Percentiles rank a stretch among this genome's conserved stretches.
Conservation (phyloP, 2,888 invertebrate genomes). For the Sylvicola cinctus region DNA sequence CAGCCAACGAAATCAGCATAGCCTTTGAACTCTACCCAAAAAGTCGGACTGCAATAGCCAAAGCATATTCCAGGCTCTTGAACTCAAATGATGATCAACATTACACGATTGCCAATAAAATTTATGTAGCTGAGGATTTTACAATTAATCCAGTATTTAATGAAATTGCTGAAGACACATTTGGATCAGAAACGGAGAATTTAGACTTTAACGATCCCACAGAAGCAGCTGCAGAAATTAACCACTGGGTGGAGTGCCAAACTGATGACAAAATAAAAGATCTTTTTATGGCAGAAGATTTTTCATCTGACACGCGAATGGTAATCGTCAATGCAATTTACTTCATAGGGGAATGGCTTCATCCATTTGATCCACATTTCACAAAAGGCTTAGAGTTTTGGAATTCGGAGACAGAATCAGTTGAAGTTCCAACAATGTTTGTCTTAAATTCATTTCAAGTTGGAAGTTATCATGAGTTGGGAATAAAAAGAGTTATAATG, state of each 20-base stretch:
- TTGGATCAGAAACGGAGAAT: conserved; percentile 37
- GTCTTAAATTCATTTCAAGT: conserved; percentile 21
- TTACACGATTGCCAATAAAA: conserved; percentile 32
- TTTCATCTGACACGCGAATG: conserved; percentile 32
- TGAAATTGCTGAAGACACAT: conserved; percentile 32
- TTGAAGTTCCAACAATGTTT: no score
- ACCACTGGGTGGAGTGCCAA: conserved; percentile 47
- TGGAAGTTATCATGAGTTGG: conserved; percentile 24
- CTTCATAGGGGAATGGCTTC: conserved; percentile 53
- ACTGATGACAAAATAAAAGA: conserved; percentile 59
- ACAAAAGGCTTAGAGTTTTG: no score
- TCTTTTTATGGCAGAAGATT: conserved; percentile 33
- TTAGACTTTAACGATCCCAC: conserved; percentile 32
- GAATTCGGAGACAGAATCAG: no score
- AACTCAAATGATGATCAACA: conserved; percentile 5
- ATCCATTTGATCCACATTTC: background rate
- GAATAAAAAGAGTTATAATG: conserved; percentile 43
- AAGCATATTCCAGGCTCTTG: no score
- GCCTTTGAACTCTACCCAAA: conserved; percentile 31
- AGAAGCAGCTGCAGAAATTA: conserved; percentile 35
- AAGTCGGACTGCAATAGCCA: conserved; percentile 12
- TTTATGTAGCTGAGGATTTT: conserved; percentile 35
- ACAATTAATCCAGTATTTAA: conserved; percentile 30
- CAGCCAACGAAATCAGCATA: conserved; percentile 35
- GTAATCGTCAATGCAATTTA: conserved; percentile 60